Evolutionary conservation across 2,113 vertebrate species (phyloP), one percentile per base, ranked within the genome.

Genomic region (Tupaia tana): DNA sequence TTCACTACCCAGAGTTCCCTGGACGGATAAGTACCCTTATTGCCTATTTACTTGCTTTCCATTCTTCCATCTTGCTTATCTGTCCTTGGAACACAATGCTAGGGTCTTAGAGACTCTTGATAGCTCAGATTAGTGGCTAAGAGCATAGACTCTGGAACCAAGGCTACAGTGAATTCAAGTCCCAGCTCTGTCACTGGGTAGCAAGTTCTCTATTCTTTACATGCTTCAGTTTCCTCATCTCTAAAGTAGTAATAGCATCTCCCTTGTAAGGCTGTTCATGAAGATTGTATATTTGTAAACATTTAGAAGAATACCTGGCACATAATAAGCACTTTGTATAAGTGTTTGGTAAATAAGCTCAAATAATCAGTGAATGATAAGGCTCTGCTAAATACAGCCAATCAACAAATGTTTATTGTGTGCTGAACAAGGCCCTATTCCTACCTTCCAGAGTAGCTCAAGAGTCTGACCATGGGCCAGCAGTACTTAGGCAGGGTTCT

Each of bases 301-400:
- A 86, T 86, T 86, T 54, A 82, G 27, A 83, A 85, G 66, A 82
- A 16, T 84, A 74, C 56, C 52, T 96, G 89, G 87, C 71, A 73
- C 9, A 59, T 54, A 79, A 79, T 52, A 70, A 94, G 31, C 25
- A 56, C 59, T 90, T 79, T 27, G 29, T 96, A 10, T 66, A 95
- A 64, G 19, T 74, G 78, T 84, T 93, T 95, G 86, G 29, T 67
- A 94, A 96, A 89, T 77, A 89, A 75, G n/a, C 8, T 43, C 81
- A 90, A 89, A 25, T 92, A 80, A 31, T 92, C 78, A 43, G 43
- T 80, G 14, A n/a, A 43, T 79, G n/a, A 25, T 86, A 70, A 86
- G 82, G 24, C 52, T 82, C 66, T 83, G 52, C 77, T 81, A 89
- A 69, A 82, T 86, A 75, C 8, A 91, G 6, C 59, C 73, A 84